Evolutionary conservation across 2,888 invertebrate genomes (phyloP).

Genomic region (Lasioglossum villosulum): DNA sequence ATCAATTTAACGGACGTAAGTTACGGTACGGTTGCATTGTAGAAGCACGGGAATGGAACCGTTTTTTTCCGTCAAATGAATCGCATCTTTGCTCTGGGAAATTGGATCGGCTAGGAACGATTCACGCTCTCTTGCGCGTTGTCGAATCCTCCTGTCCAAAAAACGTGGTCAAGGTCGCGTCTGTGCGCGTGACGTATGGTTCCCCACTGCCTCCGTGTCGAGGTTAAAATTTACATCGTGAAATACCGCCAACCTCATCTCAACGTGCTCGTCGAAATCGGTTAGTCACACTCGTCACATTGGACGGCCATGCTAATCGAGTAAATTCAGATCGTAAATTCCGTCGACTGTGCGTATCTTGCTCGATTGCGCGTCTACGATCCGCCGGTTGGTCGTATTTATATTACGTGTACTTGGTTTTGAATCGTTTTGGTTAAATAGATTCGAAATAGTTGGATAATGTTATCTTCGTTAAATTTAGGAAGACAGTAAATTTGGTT

Average conservation of each 20-base stretch:
- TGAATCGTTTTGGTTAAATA: neutral
- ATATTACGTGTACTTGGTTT: neutral
- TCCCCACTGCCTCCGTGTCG: constrained; percentile 44
- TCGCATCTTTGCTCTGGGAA: constrained; percentile 29
- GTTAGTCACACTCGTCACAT: constrained; percentile 75
- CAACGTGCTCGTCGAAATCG: constrained; percentile 67
- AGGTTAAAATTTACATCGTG: constrained; percentile 71
- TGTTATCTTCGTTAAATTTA: neutral
- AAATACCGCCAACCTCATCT: constrained; percentile 64
- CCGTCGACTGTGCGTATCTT: constrained; percentile 38
- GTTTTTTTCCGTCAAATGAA: neutral
- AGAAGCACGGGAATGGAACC: neutral
- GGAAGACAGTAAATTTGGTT: too few species aligned
- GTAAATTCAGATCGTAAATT: constrained; percentile 64
- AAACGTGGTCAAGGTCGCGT: constrained; percentile 72
- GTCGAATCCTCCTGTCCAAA: constrained; percentile 54
- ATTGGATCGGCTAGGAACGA: constrained; percentile 51
- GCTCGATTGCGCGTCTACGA: neutral
- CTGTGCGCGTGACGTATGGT: constrained; percentile 61
- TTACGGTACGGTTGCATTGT: neutral
- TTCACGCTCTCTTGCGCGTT: constrained; percentile 46
- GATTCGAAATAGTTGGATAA: neutral
- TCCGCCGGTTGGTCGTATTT: neutral
- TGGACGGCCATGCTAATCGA: constrained; percentile 58
- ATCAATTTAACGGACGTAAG: neutral